Conservation (phyloP, 2,888 invertebrate species). For the Allolobophora icterica region DNA sequence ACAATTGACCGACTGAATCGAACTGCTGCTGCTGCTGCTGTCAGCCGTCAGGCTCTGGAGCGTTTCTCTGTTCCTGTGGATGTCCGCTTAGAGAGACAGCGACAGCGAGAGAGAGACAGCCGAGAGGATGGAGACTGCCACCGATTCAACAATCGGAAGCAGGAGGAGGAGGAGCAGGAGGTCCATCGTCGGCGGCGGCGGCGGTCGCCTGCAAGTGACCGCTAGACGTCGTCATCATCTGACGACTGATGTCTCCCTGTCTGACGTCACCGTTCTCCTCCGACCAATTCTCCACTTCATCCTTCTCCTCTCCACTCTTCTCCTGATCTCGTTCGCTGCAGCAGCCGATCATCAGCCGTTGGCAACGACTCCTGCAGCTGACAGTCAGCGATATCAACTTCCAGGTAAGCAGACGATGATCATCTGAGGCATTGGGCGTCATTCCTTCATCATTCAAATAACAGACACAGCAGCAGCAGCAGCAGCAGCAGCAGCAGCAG, state of each 20-base stretch:
- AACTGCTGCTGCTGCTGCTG: background rate
- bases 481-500: too few species aligned
- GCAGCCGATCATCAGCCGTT: background rate
- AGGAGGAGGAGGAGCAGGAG: background rate
- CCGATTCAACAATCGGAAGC: background rate
- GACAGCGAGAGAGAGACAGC: background rate
- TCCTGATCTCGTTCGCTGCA: background rate
- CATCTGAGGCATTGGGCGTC: background rate
- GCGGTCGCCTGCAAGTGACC: background rate
- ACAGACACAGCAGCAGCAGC: background rate
- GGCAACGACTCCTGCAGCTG: background rate
- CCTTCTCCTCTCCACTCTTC: background rate
- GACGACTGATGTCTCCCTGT: background rate
- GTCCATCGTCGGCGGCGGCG: background rate
- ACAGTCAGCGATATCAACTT: background rate
- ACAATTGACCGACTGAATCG: constrained; percentile 17
- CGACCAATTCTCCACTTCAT: background rate
- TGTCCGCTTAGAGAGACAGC: background rate
- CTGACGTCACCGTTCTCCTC: background rate
- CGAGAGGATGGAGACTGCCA: background rate
- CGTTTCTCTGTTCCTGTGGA: background rate
- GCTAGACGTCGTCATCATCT: too few species aligned
- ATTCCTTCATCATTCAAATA: background rate
- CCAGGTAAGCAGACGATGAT: background rate
- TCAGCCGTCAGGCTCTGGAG: background rate